Evolutionary conservation across 2,888 invertebrate genomes (phyloP), one percentile per base, ranked within the genome.

Genomic region (Uropetala carovei): DNA sequence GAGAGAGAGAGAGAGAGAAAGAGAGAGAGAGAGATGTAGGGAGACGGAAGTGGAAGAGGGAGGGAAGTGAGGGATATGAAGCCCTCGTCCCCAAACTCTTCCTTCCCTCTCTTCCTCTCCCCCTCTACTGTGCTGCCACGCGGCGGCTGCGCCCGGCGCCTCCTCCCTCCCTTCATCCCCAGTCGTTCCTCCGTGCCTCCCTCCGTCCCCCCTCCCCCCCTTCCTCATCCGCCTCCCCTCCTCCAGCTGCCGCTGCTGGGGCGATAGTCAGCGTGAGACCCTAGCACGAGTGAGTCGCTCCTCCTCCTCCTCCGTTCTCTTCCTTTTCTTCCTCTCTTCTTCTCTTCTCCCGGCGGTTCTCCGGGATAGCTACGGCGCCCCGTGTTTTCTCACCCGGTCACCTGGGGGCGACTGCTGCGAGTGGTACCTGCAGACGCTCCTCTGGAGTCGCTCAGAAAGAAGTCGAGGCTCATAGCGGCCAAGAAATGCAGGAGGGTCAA

Each of bases 381-480:
- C 64, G 13, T 43, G 27, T 30, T 64, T 18, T 64, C 18, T 22
- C 86, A 59, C n/a, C 86, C 60, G 89, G 64, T 10, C 64, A 18
- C n/a, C 89, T 18, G 64, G 59, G 64, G 64, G n/a, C 89, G 89
- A n/a, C 64, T 64, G 64, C 89, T 43, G 11, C 18, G 10, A 18
- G 89, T 89, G 89, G 43, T 43, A 56, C 64, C 56, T 43, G 64
- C 64, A n/a, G 64, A 60, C 92, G 84, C 27, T 84, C 95, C 95
- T 95, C 97, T 97, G 97, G 97, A 98, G 97, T 97, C 97, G 95
- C 96, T 98, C 96, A 96, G 97, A 95, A 97, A 97, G 95, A 97
- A 97, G 96, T 97, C 98, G 96, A 97, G 97, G 96, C 97, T 97
- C 96, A 97, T 98, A 95, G 97, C 97, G 96, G 97, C 97, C 95